Evolutionary conservation across 2,888 invertebrate genomes (phyloP).

Genomic region (Rhingia rostrata): DNA sequence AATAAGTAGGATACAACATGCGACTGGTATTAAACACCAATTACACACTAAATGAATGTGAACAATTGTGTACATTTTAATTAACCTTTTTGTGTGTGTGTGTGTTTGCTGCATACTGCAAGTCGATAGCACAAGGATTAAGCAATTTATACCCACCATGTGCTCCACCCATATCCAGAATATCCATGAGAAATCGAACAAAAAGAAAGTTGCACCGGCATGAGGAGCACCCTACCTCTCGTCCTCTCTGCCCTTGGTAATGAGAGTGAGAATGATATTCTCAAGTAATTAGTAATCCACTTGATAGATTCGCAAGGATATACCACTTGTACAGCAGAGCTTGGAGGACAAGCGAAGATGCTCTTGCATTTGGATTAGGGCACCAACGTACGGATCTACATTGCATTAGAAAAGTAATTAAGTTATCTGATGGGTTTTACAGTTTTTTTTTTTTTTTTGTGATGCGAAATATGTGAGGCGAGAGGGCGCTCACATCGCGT

Average conservation of each 20-base stretch:
- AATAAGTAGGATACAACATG: constrained; percentile 67
- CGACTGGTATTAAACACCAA: constrained; percentile 70
- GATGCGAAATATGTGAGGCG: background rate
- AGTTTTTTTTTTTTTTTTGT: constrained; percentile 3
- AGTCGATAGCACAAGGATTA: constrained; percentile 63
- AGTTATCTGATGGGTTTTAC: constrained; percentile 38
- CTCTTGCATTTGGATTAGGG: constrained; percentile 3
- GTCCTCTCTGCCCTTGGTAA: constrained; percentile 25
- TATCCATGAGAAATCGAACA: constrained; percentile 33
- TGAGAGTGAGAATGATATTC: constrained; percentile 52
- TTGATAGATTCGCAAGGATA: constrained; percentile 56
- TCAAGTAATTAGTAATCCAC: constrained; percentile 70
- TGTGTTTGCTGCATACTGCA: background rate
- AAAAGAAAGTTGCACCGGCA: constrained; percentile 30
- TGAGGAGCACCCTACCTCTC: constrained; percentile 27
- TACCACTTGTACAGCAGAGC: background rate
- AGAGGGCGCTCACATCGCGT: constrained; percentile 56
- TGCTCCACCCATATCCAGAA: constrained; percentile 24
- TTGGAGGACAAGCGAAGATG: background rate
- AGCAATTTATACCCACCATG: constrained; percentile 50
- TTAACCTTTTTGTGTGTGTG: constrained; percentile 66
- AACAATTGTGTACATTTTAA: constrained; percentile 72
- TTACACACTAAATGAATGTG: constrained; percentile 70
- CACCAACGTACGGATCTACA: constrained; percentile 32
- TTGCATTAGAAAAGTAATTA: constrained; percentile 69